Conservation (phyloP, 2,888 invertebrate species). For the Pseudococcus viburni region DNA sequence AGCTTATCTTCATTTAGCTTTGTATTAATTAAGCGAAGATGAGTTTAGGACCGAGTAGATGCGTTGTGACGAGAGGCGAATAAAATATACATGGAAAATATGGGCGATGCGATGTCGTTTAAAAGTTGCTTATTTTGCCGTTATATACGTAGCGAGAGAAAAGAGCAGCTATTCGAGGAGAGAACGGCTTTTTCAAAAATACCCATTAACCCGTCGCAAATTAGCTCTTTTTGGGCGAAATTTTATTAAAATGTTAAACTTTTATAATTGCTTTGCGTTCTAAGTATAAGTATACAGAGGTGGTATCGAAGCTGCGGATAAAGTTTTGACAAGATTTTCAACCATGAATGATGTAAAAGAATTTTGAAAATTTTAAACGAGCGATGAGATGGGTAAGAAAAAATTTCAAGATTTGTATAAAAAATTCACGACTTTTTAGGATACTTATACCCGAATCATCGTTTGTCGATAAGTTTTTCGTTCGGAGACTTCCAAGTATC, state of each 20-base stretch:
- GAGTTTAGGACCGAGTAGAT: conserved; percentile 22
- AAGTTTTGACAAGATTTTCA: conserved; percentile 39
- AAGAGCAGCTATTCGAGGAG: background rate
- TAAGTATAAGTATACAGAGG: background rate
- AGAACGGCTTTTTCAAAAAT: conserved; percentile 28
- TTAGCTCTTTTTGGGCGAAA: conserved; percentile 6
- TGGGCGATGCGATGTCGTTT: conserved; percentile 21
- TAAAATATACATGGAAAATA: conserved; percentile 40
- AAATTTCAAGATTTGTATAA: background rate
- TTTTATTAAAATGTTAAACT: conserved; percentile 25
- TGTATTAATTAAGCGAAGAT: conserved; percentile 43
- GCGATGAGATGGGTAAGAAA: background rate
- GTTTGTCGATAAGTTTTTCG: background rate
- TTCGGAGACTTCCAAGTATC: background rate
- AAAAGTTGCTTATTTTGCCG: conserved; percentile 40
- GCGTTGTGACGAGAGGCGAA: background rate
- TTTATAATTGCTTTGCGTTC: conserved; percentile 8
- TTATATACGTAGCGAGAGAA: background rate
- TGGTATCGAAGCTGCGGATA: background rate
- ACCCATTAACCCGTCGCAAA: conserved; percentile 19
- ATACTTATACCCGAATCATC: background rate
- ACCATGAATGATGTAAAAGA: conserved; percentile 10
- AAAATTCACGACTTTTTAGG: background rate
- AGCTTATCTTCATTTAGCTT: conserved; percentile 50
- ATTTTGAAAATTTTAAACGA: background rate